These are phyloP conservation scores for Apeira syringaria DNA, from an alignment of 2,888 invertebrate species.

Conservation along the genomic window DNA sequence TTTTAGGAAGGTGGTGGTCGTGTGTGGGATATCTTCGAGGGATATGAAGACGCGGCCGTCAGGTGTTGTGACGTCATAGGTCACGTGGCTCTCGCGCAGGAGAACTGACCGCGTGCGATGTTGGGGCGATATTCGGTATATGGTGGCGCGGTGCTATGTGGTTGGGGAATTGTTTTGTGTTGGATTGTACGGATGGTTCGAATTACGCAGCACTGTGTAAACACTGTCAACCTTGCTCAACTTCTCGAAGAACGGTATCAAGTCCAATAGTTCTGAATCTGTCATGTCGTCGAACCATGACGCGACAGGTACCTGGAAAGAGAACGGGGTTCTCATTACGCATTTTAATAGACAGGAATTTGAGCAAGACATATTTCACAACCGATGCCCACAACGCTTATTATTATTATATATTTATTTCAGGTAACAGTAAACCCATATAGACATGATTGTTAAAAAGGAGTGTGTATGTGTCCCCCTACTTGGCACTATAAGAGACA, in stretches of 20 bases:
- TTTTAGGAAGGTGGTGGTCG: conserved; percentile 45
- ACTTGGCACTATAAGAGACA: too few species aligned
- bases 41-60: background rate
- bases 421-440: too few species aligned
- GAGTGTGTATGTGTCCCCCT: too few species aligned
- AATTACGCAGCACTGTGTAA: conserved; percentile 96
- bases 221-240: conserved; percentile 98
- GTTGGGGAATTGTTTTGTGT: conserved; percentile 70
- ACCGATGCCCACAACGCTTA: too few species aligned
- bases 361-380: too few species aligned
- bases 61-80: background rate
- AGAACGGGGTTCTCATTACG: too few species aligned
- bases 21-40: background rate
- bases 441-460: too few species aligned
- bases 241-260: conserved; percentile 99
- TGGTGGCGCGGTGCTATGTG: conserved; percentile 57
- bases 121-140: background rate
- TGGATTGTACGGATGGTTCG: conserved; percentile 92
- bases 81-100: conserved; percentile 5
- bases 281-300: conserved; percentile 99
- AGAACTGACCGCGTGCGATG: background rate
- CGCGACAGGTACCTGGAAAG: conserved; percentile 96
- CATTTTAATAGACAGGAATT: too few species aligned
- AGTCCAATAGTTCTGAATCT: conserved; percentile 97
- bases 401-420: too few species aligned